Conservation (phyloP, 1,140 invertebrate genomes). For the Venturia canescens region DNA sequence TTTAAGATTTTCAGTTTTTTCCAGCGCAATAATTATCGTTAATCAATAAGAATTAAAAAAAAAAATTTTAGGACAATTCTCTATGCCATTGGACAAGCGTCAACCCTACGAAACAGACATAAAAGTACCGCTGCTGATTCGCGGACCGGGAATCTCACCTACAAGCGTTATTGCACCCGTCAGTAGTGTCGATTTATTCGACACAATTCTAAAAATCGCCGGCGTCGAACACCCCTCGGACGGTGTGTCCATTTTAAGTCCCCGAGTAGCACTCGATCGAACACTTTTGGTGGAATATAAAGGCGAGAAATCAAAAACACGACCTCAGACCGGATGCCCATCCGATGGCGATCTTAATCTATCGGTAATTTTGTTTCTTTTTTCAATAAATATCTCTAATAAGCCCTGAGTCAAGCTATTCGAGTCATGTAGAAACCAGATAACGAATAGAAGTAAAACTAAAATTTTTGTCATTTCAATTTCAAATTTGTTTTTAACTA, state of each 20-base stretch:
- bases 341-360: conserved; percentile 78
- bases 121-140: conserved; percentile 87
- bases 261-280: conserved; percentile 68
- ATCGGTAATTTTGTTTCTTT: conserved; percentile 70
- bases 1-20: too few species aligned
- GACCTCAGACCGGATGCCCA: conserved; percentile 78
- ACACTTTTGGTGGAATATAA: conserved; percentile 87
- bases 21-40: too few species aligned
- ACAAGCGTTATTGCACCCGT: conserved; percentile 77
- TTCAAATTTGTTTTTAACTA: conserved; percentile 6
- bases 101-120: conserved; percentile 94
- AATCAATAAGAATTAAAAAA: too few species aligned
- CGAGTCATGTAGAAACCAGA: too few species aligned
- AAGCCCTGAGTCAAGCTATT: too few species aligned
- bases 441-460: background rate
- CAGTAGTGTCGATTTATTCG: conserved; percentile 88
- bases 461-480: conserved; percentile 16
- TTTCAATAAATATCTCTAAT: too few species aligned
- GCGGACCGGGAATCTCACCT: conserved; percentile 83
- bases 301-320: conserved; percentile 82
- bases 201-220: conserved; percentile 87
- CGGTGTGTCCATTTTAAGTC: conserved; percentile 70
- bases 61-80: conserved; percentile 85
- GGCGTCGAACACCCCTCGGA: conserved; percentile 74
- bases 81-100: conserved; percentile 90